Conservation (phyloP, 2,888 invertebrate genomes). For the Cetonia aurata region DNA sequence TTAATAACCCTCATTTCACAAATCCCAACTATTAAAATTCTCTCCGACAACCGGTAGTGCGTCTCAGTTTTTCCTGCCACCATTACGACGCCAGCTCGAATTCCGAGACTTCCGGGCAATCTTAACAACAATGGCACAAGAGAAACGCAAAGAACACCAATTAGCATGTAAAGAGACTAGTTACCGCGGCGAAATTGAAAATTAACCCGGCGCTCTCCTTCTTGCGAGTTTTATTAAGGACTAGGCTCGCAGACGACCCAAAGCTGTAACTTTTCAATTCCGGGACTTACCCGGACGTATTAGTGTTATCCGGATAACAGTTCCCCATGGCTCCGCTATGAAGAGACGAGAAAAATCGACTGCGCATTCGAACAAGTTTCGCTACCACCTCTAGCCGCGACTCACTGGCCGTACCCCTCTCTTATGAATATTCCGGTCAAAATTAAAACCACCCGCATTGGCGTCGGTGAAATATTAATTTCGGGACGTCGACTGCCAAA, state of each 20-base stretch:
- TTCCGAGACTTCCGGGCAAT: constrained; percentile 22
- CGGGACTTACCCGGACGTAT: constrained; percentile 31
- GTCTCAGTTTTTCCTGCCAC: too few relatives aligned
- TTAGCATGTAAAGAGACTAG: constrained; percentile 53
- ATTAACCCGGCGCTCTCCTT: constrained; percentile 45
- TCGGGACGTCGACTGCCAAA: constrained; percentile 24
- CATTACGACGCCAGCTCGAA: too few relatives aligned
- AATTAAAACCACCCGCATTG: constrained; percentile 24
- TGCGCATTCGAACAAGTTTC: background rate
- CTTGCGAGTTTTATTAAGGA: constrained; percentile 36
- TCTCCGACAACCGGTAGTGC: too few relatives aligned
- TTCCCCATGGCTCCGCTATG: constrained; percentile 8
- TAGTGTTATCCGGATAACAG: constrained; percentile 22
- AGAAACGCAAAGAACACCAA: constrained; percentile 47
- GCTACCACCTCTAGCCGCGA: constrained; percentile 1
- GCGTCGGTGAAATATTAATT: constrained; percentile 27
- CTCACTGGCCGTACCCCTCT: constrained; percentile 3
- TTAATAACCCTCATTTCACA: too few relatives aligned
- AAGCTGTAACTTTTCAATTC: constrained; percentile 42
- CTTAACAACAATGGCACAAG: constrained; percentile 47
- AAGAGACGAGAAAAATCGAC: background rate
- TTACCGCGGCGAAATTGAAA: constrained; percentile 50
- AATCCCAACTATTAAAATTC: too few relatives aligned
- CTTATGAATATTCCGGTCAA: constrained; percentile 29
- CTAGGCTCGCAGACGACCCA: background rate